These are phyloP conservation scores for Perizoma affinitatum DNA, from an alignment of 2,888 invertebrate genomes.

Conservation along the genomic window DNA sequence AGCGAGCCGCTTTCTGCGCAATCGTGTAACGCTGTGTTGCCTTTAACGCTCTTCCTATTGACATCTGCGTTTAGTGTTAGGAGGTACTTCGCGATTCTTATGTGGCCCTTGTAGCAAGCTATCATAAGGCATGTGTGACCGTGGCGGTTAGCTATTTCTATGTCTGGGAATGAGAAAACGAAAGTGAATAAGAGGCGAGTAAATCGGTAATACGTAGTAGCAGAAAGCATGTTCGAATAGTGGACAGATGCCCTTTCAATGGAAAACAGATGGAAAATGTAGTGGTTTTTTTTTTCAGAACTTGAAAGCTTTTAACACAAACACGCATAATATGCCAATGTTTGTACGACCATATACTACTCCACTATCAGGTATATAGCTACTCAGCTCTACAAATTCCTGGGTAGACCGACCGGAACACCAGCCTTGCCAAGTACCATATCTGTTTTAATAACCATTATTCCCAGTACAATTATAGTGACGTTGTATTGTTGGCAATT, in stretches of 20 bases:
- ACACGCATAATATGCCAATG: no score
- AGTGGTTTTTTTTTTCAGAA: no score
- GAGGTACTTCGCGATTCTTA: slow-evolving; percentile 94
- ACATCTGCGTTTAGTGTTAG: slow-evolving; percentile 94
- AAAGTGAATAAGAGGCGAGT: neutral
- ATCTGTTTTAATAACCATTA: slow-evolving; percentile 4
- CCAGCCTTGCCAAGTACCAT: slow-evolving; percentile 11
- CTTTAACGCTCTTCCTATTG: slow-evolving; percentile 95
- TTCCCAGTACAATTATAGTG: slow-evolving; percentile 6
- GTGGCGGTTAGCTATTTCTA: slow-evolving; percentile 97
- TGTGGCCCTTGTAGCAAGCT: slow-evolving; percentile 97
- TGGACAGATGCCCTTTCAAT: no score
- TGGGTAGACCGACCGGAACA: slow-evolving; percentile 8
- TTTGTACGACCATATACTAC: neutral
- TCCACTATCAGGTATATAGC: neutral
- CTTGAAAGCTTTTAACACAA: no score
- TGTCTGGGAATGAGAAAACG: slow-evolving; percentile 84
- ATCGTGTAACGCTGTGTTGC: slow-evolving; percentile 98
- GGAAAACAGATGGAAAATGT: no score
- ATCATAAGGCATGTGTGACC: slow-evolving; percentile 99
- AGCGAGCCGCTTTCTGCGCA: slow-evolving; percentile 98
- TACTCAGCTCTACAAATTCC: slow-evolving; percentile 3
- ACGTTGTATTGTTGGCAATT: slow-evolving; percentile 18
- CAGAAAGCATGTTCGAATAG: no score
- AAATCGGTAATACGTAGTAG: no score